A percentile compares a stretch with the other conserved stretches of the same genome.
Evolutionary conservation across 1,140 invertebrate genomes (phyloP).

Genomic region (Lucilia sericata): DNA sequence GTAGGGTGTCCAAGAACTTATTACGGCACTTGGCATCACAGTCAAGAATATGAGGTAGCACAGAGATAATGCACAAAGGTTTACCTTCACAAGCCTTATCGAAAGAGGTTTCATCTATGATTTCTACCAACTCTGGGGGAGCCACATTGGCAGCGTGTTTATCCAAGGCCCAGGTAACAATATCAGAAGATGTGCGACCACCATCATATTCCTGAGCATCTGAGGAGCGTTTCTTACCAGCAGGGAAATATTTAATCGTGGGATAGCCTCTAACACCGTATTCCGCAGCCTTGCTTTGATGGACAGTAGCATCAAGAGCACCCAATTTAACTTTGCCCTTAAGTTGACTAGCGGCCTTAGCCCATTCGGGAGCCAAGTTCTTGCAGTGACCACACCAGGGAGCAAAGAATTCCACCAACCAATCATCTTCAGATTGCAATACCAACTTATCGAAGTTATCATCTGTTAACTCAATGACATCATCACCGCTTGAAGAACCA

Average conservation of each 20-base stretch:
- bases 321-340: constrained; percentile 97
- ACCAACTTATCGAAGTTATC: constrained; percentile 94
- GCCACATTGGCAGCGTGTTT: constrained; percentile 89
- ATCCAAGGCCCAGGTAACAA: constrained; percentile 90
- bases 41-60: constrained; percentile 97
- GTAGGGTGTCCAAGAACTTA: constrained; percentile 83
- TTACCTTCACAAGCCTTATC: constrained; percentile 84
- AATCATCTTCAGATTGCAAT: constrained; percentile 90
- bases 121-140: constrained; percentile 88
- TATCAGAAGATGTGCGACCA: constrained; percentile 91
- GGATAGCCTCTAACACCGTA: constrained; percentile 94
- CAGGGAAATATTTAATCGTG: constrained; percentile 95
- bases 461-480: constrained; percentile 94
- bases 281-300: constrained; percentile 80
- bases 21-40: constrained; percentile 96
- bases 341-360: constrained; percentile 90
- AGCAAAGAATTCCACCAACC: constrained; percentile 97
- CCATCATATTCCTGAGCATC: constrained; percentile 86
- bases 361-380: constrained; percentile 95
- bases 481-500: constrained; percentile 70
- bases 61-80: constrained; percentile 92
- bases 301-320: constrained; percentile 95
- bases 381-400: constrained; percentile 98
- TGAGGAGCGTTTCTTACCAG: constrained; percentile 81
- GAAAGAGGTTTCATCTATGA: constrained; percentile 74